Evolutionary conservation across 2,888 invertebrate species (phyloP), one percentile per base, ranked within the genome.

Genomic region (Panzeria rudis): DNA sequence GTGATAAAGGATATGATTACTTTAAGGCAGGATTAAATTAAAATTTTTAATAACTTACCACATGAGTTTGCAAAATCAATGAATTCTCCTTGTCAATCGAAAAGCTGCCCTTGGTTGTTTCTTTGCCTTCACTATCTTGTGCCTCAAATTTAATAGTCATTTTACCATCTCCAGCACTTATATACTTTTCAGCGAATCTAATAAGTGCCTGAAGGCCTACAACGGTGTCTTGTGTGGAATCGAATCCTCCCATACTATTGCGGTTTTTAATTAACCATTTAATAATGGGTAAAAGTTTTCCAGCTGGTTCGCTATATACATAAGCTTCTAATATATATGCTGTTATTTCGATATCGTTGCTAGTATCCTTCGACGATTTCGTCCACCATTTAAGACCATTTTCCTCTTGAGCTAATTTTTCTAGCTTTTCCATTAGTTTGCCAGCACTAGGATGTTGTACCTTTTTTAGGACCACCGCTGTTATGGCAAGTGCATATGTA

Each of bases 251-350:
- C 3, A 94, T 92, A 4, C 94, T 92, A 81, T 95, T 94, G 54
- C 95, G 93, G 89, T 96, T 95, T 2, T 95, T 93, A 7, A 95
- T 94, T 64, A 97, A 93, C 97, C 97, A 97, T 76, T 95, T 94
- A 0, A 95, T 93, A 2, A 95, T 95, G 11, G 94, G 94, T 59
- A 95, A 78, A 0, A 88, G 69, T 23, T 87, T 87, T 32, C 90
- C 90, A 3, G 90, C 89, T 35, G 59, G 29, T 68, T 86, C 87
- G 79, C 92, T 93, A 4, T 92, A 92, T 77, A 94, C 93, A 15
- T 95, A 89, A 0, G 97, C 95, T 76, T 98, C 93, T 77, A 99
- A 93, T 0, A 96, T 96, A 92, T 98, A 99, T 0, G 98, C 95
- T 0, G 98, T 98, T 88, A 97, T 97, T 92, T 97, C 97, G 5